Conservation (phyloP, 2,113 vertebrate genomes). For the Alligator sinensis region DNA sequence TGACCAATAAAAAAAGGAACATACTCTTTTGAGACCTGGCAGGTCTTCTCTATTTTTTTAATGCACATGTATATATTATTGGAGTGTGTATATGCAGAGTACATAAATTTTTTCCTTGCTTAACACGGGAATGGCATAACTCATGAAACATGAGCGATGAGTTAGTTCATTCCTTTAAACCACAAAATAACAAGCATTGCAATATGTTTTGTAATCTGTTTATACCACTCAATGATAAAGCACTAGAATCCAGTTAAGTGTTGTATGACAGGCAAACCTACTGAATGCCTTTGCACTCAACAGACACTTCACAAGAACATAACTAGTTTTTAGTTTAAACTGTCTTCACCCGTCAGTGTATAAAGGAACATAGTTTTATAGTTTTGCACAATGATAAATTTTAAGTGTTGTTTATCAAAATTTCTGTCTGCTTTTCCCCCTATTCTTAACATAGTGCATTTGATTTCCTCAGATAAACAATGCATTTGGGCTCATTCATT, state of each 20-base stretch:
- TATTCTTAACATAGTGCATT: too few relatives aligned
- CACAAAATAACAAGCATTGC: not conserved
- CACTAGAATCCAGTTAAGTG: not conserved
- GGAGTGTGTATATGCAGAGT: not conserved
- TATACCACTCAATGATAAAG: slow-evolving; percentile 22
- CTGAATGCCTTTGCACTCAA: not conserved
- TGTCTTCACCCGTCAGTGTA: not conserved
- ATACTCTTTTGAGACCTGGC: not conserved
- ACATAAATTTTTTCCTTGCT: not conserved
- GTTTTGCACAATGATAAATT: not conserved
- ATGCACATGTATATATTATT: not conserved
- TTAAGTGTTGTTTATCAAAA: not conserved
- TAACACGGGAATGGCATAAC: slow-evolving; percentile 27
- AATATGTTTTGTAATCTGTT: not conserved
- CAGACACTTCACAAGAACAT: not conserved
- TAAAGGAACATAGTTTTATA: not conserved
- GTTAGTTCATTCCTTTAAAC: slow-evolving; percentile 2
- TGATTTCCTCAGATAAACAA: too few relatives aligned
- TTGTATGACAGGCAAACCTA: not conserved
- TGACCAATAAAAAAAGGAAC: slow-evolving; percentile 33
- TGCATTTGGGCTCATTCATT: too few relatives aligned
- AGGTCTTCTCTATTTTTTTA: slow-evolving; percentile 19
- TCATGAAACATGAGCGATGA: not conserved
- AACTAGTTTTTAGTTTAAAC: not conserved
- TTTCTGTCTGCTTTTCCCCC: not conserved